phyloP scores from a whole-genome alignment of 2,888 invertebrate genomes.

The Tromatobia lineatoria region DNA sequence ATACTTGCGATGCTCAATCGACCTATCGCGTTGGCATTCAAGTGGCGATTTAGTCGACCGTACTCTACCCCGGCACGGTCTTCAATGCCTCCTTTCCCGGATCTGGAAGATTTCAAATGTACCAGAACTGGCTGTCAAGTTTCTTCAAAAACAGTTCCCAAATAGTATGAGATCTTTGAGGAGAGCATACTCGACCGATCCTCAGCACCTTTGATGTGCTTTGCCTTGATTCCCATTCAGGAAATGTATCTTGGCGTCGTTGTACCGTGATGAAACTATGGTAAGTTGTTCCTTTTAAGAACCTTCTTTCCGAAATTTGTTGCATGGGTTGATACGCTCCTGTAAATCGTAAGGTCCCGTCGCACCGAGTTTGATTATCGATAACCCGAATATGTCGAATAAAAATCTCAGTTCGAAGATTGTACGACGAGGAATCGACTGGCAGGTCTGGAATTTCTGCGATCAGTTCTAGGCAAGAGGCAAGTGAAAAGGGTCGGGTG shows the following conservation, averaged over 20 bases:
- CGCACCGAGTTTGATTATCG: slow-evolving; percentile 18
- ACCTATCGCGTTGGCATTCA: slow-evolving; percentile 23
- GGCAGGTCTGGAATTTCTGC: slow-evolving; percentile 30
- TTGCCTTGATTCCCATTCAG: neutral
- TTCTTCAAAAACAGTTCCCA: slow-evolving; percentile 14
- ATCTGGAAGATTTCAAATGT: slow-evolving; percentile 20
- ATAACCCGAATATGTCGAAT: neutral
- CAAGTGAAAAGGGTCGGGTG: neutral
- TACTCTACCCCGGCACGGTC: neutral
- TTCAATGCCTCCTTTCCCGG: neutral
- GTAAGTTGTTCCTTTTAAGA: neutral
- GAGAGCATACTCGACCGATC: slow-evolving; percentile 11
- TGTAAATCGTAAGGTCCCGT: neutral
- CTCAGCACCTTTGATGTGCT: slow-evolving; percentile 7
- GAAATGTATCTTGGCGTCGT: neutral
- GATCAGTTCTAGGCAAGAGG: slow-evolving; percentile 5
- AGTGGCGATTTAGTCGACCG: slow-evolving; percentile 29
- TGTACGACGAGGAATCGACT: neutral
- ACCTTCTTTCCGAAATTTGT: neutral
- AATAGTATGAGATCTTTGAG: slow-evolving; percentile 10
- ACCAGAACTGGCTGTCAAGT: neutral
- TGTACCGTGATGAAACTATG: neutral
- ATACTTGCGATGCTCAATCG: slow-evolving; percentile 8
- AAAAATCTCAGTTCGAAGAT: slow-evolving; percentile 5
- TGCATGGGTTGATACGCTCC: neutral